phyloP scores from a whole-genome alignment of 2,797 vertebrate species.

The Oreonectes daqikongensis region DNA sequence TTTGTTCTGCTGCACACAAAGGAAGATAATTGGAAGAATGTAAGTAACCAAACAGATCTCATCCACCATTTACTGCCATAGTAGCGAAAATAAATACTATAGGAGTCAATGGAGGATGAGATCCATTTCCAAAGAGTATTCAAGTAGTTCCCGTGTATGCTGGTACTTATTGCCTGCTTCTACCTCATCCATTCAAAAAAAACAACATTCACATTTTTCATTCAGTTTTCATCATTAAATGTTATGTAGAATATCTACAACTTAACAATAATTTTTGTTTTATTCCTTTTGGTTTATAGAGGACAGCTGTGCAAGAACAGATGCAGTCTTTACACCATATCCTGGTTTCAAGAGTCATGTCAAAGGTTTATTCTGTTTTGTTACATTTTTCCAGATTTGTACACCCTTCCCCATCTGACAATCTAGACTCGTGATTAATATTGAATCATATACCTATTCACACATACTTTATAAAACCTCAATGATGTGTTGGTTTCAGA shows the following conservation, averaged over 20 bases:
- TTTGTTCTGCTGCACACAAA: too few species aligned
- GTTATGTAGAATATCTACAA: background rate
- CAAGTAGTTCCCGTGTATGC: background rate
- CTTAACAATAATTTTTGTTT: slow-evolving; percentile 1
- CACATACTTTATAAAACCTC: background rate
- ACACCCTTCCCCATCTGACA: background rate
- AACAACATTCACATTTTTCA: too few species aligned
- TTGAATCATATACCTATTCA: background rate
- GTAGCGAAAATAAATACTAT: too few species aligned
- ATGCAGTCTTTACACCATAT: slow-evolving; percentile 95
- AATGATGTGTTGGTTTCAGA: background rate
- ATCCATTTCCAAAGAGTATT: too few species aligned
- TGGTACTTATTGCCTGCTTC: too few species aligned
- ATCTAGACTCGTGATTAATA: background rate
- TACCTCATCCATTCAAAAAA: too few species aligned
- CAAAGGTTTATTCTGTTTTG: slow-evolving; percentile 79
- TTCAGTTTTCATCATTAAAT: background rate
- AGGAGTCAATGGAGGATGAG: too few species aligned
- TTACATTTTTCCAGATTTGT: background rate
- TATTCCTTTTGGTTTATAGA: slow-evolving; percentile 69
- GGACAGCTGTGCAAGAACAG: slow-evolving; percentile 98
- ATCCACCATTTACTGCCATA: too few species aligned
- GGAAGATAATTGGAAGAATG: too few species aligned
- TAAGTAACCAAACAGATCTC: too few species aligned
- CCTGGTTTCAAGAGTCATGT: slow-evolving; percentile 98